Evolutionary conservation across 2,888 invertebrate genomes (phyloP).

Genomic region (Parnassius apollo): DNA sequence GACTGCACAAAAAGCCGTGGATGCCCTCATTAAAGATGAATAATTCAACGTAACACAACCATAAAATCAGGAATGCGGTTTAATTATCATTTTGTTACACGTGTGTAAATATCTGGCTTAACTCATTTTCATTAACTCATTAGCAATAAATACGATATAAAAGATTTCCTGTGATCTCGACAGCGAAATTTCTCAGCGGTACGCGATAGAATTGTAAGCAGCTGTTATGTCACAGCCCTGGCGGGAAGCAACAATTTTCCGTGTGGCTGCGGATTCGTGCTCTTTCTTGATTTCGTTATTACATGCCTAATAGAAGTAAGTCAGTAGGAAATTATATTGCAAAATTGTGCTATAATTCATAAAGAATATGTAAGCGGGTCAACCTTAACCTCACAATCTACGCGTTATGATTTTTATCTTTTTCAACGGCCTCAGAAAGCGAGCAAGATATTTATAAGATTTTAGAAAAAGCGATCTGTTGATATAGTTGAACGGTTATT

Average conservation of each 20-base stretch:
- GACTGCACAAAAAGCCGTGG: too few relatives aligned
- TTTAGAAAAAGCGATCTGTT: not conserved
- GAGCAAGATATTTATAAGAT: not conserved
- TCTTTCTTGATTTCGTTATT: slow-evolving; percentile 34
- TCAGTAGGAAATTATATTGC: slow-evolving; percentile 39
- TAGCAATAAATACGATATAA: not conserved
- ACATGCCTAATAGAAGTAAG: slow-evolving; percentile 46
- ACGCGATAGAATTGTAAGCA: slow-evolving; percentile 52
- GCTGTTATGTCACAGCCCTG: slow-evolving; percentile 57
- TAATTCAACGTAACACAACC: too few relatives aligned
- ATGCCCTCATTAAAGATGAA: too few relatives aligned
- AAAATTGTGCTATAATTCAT: not conserved
- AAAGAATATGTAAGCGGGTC: too few relatives aligned
- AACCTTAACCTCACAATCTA: too few relatives aligned
- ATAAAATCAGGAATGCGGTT: not conserved
- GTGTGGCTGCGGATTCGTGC: slow-evolving; percentile 57
- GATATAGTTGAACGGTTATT: too few relatives aligned
- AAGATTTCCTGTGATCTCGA: slow-evolving; percentile 45
- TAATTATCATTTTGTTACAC: not conserved
- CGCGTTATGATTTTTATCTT: slow-evolving; percentile 19
- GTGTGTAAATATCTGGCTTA: not conserved
- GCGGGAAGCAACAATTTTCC: slow-evolving; percentile 56
- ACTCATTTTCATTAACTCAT: not conserved
- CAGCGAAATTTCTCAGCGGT: slow-evolving; percentile 53
- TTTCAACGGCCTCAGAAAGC: not conserved